Evolutionary conservation across 23 tunicate species (phyloP), one percentile per base, ranked within the genome.

Genomic region (Aplidium turbinatum): DNA sequence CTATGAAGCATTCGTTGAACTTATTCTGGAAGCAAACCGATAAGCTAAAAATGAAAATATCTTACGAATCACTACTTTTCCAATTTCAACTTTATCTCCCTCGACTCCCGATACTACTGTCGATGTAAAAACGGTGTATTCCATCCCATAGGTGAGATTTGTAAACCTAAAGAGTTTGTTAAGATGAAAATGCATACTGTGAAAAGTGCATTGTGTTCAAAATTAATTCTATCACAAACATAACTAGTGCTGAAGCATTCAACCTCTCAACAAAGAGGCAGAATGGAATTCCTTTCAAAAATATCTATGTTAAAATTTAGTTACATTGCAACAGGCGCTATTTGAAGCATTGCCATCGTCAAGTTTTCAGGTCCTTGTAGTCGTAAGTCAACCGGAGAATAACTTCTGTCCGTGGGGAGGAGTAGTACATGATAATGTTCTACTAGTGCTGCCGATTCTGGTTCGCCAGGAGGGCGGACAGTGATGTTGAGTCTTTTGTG

Each of bases 1-100:
- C n/a, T n/a, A n/a, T n/a, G n/a, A n/a, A n/a, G n/a, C n/a, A n/a
- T n/a, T n/a, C n/a, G n/a, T n/a, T n/a, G n/a, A n/a, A n/a, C n/a
- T n/a, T n/a, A n/a, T n/a, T n/a, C n/a, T n/a, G n/a, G n/a, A n/a
- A n/a, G n/a, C n/a, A n/a, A n/a, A n/a, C n/a, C n/a, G n/a, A n/a
- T n/a, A n/a, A n/a, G n/a, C n/a, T n/a, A n/a, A n/a, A n/a, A n/a
- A n/a, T n/a, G n/a, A n/a, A n/a, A n/a, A n/a, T n/a, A n/a, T n/a
- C 87, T 72, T 72, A 82, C 87, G 78, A 28, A 82, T 73, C 1
- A 46, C 64, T 60, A 82, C 36, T 9, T 25, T 32, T 18, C 62
- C 87, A 35, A 72, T 24, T 3, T 40, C 20, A 1, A 20, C 31
- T 7, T 22, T 23, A 29, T 22, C 62, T 29, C 87, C 57, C 22